phyloP scores from a whole-genome alignment of 2,888 invertebrate species.

The Dascillus cervinus region DNA sequence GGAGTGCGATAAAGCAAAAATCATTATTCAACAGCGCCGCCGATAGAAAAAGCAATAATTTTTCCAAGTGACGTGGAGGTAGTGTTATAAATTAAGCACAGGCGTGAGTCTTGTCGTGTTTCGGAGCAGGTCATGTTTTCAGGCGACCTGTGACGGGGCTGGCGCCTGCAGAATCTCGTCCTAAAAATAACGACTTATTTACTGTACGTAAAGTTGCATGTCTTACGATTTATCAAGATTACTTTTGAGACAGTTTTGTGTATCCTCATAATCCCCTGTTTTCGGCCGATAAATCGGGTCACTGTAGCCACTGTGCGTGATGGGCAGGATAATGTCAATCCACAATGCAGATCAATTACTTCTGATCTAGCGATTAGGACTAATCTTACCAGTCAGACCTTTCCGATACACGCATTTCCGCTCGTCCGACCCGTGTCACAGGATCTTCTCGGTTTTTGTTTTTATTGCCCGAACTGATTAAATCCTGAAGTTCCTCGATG shows the following conservation, averaged over 20 bases:
- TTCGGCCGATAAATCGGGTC: too few species aligned
- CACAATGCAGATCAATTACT: slow-evolving; percentile 38
- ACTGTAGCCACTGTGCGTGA: slow-evolving; percentile 13
- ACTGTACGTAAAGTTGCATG: too few species aligned
- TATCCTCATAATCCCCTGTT: too few species aligned
- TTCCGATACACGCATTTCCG: slow-evolving; percentile 21
- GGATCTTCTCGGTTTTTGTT: slow-evolving; percentile 28
- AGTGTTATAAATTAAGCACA: slow-evolving; percentile 32
- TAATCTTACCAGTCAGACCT: slow-evolving; percentile 25
- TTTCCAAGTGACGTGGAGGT: slow-evolving; percentile 26
- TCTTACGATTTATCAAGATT: too few species aligned
- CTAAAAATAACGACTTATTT: too few species aligned
- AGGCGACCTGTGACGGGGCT: slow-evolving; percentile 24
- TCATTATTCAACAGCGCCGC: slow-evolving; percentile 29
- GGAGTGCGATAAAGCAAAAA: slow-evolving; percentile 28
- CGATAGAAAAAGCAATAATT: slow-evolving; percentile 31
- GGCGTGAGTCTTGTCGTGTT: slow-evolving; percentile 28
- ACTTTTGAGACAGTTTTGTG: too few species aligned
- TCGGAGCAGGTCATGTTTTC: slow-evolving; percentile 27
- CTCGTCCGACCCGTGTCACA: slow-evolving; percentile 30
- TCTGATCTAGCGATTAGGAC: slow-evolving; percentile 34
- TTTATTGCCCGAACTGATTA: slow-evolving; percentile 26
- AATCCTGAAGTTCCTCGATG: slow-evolving; percentile 29
- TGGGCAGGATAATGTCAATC: slow-evolving; percentile 24
- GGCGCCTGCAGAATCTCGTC: slow-evolving; percentile 27